These are phyloP conservation scores for Ophioninae sp. DNA, from an alignment of 2,888 invertebrate genomes.

Conservation along the genomic window DNA sequence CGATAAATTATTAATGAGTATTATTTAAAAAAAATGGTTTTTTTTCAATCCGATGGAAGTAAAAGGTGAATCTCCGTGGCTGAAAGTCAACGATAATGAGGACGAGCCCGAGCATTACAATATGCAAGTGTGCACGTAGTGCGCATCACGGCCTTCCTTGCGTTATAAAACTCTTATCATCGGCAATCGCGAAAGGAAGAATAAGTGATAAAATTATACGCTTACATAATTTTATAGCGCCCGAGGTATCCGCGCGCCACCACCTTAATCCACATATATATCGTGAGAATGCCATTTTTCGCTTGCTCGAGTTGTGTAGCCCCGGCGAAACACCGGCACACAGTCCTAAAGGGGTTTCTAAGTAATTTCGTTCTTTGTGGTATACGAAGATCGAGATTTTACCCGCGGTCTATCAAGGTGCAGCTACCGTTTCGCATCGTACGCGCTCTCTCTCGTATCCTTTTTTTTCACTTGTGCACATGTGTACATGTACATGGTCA, in stretches of 20 bases:
- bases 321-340: slow-evolving; percentile 3
- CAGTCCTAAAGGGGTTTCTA: slow-evolving; percentile 29
- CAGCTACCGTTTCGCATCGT: slow-evolving; percentile 58
- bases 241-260: slow-evolving; percentile 35
- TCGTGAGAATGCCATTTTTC: slow-evolving; percentile 60
- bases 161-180: slow-evolving; percentile 65
- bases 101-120: slow-evolving; percentile 18
- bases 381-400: slow-evolving; percentile 52
- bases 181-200: slow-evolving; percentile 61
- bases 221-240: slow-evolving; percentile 65
- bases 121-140: slow-evolving; percentile 2
- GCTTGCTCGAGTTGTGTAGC: slow-evolving; percentile 30
- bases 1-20: slow-evolving; percentile 23
- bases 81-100: slow-evolving; percentile 51
- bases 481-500: neutral
- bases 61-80: slow-evolving; percentile 29
- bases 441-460: slow-evolving; percentile 38
- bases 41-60: slow-evolving; percentile 2
- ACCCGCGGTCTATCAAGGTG: slow-evolving; percentile 41
- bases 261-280: slow-evolving; percentile 37
- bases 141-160: slow-evolving; percentile 45
- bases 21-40: neutral
- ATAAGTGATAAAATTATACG: slow-evolving; percentile 67
- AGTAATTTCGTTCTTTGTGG: slow-evolving; percentile 50
- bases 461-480: slow-evolving; percentile 14